Evolutionary conservation across 2,888 invertebrate genomes (phyloP), one percentile per base, ranked within the genome.

Genomic region (Melanargia galathea): DNA sequence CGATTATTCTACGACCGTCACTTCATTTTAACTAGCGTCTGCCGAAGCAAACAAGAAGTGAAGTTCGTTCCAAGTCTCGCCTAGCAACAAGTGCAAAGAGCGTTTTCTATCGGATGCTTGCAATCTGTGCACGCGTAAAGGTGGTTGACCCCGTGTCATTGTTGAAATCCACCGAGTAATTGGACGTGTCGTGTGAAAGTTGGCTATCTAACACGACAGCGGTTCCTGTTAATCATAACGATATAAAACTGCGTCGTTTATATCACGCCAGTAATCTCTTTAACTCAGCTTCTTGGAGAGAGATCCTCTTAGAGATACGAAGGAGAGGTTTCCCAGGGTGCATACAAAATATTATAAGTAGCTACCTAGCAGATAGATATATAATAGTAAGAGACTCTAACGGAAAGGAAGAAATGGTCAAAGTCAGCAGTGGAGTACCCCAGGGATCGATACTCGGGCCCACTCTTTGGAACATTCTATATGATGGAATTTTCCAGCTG

Each of bases 141-240:
- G 57, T 57, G 33, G 57, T 57, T 57, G 54, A 65, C 64, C 45
- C 22, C 20, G 13, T 52, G 52, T 52, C 52, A 52, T 52, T 35
- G 52, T 52, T 52, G 52, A 52, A 52, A 35, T 33, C 35, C 51
- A 18, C 11, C 33, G 52, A 13, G 61, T 58, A 58, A 48, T 48
- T 26, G 35, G 56, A 62, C 43, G 45, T 30, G 52, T 54, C 60
- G 61, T 65, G 64, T 61, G 64, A 65, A 65, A 61, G 64, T 48
- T 57, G 20, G 13, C 45, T 46, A 33, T 57, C 46, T 33, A 20
- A 46, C 46, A 20, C 52, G 35, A 13, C 35, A 33, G 22, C 33
- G 3, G 33, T 52, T 51, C 18, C 5, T 18, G 20, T 52, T 52
- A 5, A 4, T 51, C 6, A 51, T 35, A 51, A 51, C 30, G 51